phyloP scores from a whole-genome alignment of 2,888 invertebrate species.

The Euzophera pinguis region DNA sequence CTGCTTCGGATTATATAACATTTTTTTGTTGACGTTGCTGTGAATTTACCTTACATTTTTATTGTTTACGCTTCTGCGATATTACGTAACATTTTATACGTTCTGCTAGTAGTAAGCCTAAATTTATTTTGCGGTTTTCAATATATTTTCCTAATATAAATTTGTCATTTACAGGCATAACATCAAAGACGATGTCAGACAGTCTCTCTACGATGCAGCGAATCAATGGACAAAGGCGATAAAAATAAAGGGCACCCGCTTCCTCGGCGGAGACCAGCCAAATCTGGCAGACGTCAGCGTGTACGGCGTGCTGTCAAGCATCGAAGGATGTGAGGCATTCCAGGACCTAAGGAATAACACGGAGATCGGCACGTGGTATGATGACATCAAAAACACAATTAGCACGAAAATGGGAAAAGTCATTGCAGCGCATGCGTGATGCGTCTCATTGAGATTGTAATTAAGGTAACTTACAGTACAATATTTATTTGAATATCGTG shows the following conservation, averaged over 20 bases:
- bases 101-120: too few species aligned
- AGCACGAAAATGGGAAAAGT: conserved; percentile 78
- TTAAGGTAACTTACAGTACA: not conserved
- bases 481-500: conserved; percentile 1
- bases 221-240: conserved; percentile 88
- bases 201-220: conserved; percentile 94
- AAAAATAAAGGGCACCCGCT: conserved; percentile 83
- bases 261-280: conserved; percentile 92
- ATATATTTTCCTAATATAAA: too few species aligned
- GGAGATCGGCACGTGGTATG: conserved; percentile 89
- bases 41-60: too few species aligned
- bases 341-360: conserved; percentile 88
- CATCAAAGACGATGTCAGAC: conserved; percentile 92
- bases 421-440: conserved; percentile 28
- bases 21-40: too few species aligned
- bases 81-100: too few species aligned
- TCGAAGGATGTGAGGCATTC: conserved; percentile 96
- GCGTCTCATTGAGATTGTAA: not conserved
- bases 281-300: conserved; percentile 96
- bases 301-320: conserved; percentile 93
- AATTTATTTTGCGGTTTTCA: too few species aligned
- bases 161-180: conserved; percentile 81
- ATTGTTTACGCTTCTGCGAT: too few species aligned
- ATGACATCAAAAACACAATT: conserved; percentile 84
- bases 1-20: too few species aligned